These are phyloP conservation scores for Pherbina coryleti DNA, from an alignment of 2,888 invertebrate species.

Conservation along the genomic window DNA sequence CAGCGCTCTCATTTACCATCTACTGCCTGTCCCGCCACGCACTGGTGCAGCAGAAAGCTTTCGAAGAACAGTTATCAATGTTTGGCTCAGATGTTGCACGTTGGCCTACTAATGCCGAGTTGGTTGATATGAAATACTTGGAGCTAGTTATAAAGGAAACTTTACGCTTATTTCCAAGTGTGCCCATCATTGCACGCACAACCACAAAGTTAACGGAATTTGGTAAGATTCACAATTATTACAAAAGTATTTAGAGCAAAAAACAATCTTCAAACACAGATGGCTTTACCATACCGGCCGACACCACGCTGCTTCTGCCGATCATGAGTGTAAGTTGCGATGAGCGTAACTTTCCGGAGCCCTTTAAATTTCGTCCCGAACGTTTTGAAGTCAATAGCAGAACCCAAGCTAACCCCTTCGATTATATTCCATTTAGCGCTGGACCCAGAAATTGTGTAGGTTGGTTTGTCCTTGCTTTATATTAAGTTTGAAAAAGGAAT, in stretches of 20 bases:
- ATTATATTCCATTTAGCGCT: slow-evolving; percentile 75
- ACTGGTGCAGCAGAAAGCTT: slow-evolving; percentile 71
- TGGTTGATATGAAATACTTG: slow-evolving; percentile 60
- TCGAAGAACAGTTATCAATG: slow-evolving; percentile 69
- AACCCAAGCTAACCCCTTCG: slow-evolving; percentile 66
- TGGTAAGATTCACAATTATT: slow-evolving; percentile 52
- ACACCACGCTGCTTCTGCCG: slow-evolving; percentile 53
- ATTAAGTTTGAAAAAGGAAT: neutral
- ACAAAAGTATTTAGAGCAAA: neutral
- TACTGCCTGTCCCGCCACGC: slow-evolving; percentile 71
- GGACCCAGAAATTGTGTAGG: slow-evolving; percentile 56
- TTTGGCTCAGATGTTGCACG: slow-evolving; percentile 65
- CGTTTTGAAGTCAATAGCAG: slow-evolving; percentile 54
- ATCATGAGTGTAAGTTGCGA: slow-evolving; percentile 57
- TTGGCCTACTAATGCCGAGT: slow-evolving; percentile 52
- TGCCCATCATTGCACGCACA: slow-evolving; percentile 58
- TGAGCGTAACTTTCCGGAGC: slow-evolving; percentile 56
- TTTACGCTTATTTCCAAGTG: slow-evolving; percentile 60
- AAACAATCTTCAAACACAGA: slow-evolving; percentile 46
- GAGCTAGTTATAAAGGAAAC: slow-evolving; percentile 61
- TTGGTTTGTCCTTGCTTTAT: slow-evolving; percentile 28
- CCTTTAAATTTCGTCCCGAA: slow-evolving; percentile 69
- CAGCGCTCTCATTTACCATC: slow-evolving; percentile 72
- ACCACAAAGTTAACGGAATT: slow-evolving; percentile 49
- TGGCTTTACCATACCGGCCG: slow-evolving; percentile 56